These are phyloP conservation scores for Pristionchus fissidentatus DNA, from an alignment of 2,888 invertebrate genomes.

Conservation along the genomic window DNA sequence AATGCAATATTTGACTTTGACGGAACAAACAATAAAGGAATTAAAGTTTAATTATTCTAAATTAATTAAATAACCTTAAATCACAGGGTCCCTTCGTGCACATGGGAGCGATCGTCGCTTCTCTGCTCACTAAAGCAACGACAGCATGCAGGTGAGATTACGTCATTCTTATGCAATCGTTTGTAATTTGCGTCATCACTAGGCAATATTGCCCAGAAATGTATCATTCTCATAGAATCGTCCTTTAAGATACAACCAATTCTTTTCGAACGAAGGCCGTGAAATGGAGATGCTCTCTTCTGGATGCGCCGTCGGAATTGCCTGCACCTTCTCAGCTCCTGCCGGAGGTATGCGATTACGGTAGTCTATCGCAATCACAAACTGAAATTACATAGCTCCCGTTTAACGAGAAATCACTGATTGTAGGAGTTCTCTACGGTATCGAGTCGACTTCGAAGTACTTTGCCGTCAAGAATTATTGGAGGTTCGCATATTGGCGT, in stretches of 20 bases:
- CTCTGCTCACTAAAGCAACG: conserved; percentile 82
- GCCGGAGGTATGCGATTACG: conserved; percentile 53
- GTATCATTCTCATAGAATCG: conserved; percentile 56
- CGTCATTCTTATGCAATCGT: neutral
- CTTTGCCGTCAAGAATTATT: conserved; percentile 97
- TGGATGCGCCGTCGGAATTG: conserved; percentile 94
- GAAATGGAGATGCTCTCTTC: conserved; percentile 96
- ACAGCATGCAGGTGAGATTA: conserved; percentile 40
- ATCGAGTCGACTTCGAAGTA: conserved; percentile 99
- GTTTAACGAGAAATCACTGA: neutral
- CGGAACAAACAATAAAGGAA: too few relatives aligned
- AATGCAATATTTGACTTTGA: neutral
- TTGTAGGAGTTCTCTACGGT: conserved; percentile 84
- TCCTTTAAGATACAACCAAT: conserved; percentile 75
- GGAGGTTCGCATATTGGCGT: conserved; percentile 80
- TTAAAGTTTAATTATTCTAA: neutral
- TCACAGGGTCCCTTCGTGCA: conserved; percentile 93
- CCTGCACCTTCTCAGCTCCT: conserved; percentile 90
- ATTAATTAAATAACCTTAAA: neutral
- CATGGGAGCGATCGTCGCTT: conserved; percentile 96
- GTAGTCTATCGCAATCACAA: neutral
- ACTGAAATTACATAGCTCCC: neutral
- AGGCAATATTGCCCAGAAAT: neutral
- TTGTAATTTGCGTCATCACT: too few relatives aligned
- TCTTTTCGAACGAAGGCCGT: conserved; percentile 76